These are phyloP conservation scores for Sycophila texana DNA, from an alignment of 2,888 invertebrate genomes.

Conservation along the genomic window DNA sequence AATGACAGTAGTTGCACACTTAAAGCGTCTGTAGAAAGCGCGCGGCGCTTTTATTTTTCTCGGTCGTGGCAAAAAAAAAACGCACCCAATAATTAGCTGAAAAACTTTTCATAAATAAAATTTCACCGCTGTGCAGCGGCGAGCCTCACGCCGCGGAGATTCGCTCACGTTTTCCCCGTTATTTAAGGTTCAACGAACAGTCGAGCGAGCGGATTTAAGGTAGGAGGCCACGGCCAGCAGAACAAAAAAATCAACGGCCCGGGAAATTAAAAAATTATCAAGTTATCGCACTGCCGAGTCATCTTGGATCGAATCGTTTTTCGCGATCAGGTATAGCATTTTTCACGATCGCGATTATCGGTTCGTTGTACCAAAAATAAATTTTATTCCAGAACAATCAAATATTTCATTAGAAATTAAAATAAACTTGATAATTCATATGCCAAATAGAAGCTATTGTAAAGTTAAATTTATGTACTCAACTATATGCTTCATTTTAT, in stretches of 20 bases:
- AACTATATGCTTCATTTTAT: no score
- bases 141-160: neutral
- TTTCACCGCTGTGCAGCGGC: neutral
- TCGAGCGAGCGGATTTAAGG: neutral
- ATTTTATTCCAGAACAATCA: no score
- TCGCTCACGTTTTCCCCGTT: neutral
- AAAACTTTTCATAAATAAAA: constrained; percentile 20
- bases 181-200: constrained; percentile 29
- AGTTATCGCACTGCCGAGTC: neutral
- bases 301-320: neutral
- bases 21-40: constrained; percentile 8
- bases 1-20: no score
- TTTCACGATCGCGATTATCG: no score
- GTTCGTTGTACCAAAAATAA: no score
- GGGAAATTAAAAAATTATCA: neutral
- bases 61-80: constrained; percentile 12
- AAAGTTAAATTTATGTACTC: no score
- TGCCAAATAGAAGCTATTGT: no score
- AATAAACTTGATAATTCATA: neutral
- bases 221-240: constrained; percentile 33
- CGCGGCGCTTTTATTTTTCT: neutral
- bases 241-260: neutral
- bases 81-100: constrained; percentile 20
- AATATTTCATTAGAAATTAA: no score
- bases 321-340: no score